A percentile compares a stretch with the other conserved stretches of the same genome.
Conservation (phyloP, 1,140 invertebrate genomes). For the Neodiprion fabricii region DNA sequence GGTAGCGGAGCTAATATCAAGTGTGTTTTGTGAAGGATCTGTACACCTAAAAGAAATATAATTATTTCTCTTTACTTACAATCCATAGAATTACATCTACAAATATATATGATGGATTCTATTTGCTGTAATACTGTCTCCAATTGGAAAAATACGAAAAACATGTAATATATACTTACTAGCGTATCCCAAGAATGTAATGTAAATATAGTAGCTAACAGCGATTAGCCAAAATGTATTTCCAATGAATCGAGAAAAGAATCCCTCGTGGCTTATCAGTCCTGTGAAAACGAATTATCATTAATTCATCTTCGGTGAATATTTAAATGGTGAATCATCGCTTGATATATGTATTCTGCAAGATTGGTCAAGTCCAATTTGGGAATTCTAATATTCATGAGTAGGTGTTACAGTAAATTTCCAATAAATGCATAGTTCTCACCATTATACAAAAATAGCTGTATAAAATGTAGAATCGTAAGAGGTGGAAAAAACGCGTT, state of each 20-base stretch:
- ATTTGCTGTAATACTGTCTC: neutral
- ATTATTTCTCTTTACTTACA: conserved; percentile 8
- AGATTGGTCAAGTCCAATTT: neutral
- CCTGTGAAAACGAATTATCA: conserved; percentile 64
- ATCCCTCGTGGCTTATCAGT: conserved; percentile 77
- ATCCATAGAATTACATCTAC: conserved; percentile 18
- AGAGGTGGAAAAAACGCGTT: conserved; percentile 98
- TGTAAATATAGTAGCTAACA: conserved; percentile 93
- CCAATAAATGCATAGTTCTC: conserved; percentile 49
- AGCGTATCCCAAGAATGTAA: conserved; percentile 97
- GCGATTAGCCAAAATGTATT: conserved; percentile 96
- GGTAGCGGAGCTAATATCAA: conserved; percentile 88
- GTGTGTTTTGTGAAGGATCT: conserved; percentile 88
- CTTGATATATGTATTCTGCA: neutral
- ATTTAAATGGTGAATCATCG: neutral
- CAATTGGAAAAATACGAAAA: neutral
- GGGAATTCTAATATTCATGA: neutral
- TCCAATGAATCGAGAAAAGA: conserved; percentile 83
- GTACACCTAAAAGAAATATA: conserved; percentile 75
- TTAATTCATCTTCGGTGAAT: neutral
- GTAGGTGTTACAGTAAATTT: conserved; percentile 20
- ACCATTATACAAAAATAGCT: conserved; percentile 90
- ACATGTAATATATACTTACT: conserved; percentile 69
- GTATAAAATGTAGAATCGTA: conserved; percentile 92
- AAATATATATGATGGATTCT: neutral